Conservation (phyloP, 2,888 invertebrate genomes). For the Pediacus dermestoides region DNA sequence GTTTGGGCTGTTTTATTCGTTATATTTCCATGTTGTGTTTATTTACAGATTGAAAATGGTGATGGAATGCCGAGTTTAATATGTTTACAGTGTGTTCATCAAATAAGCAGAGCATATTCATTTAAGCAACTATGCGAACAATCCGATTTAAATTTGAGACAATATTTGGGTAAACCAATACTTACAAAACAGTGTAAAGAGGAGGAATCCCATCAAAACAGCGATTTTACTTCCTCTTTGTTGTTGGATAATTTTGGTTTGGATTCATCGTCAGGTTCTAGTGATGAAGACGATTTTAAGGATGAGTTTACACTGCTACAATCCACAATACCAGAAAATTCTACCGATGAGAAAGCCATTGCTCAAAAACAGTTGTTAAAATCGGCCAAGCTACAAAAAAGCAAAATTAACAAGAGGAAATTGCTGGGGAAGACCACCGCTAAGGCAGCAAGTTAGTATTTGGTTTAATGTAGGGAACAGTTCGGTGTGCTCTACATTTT, state of each 20-base stretch:
- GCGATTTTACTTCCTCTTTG: slow-evolving; percentile 33
- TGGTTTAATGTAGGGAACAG: background rate
- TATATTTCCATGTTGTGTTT: slow-evolving; percentile 20
- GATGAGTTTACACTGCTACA: slow-evolving; percentile 39
- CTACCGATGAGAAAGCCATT: slow-evolving; percentile 45
- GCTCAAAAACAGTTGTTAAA: slow-evolving; percentile 49
- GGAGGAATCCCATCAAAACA: slow-evolving; percentile 31
- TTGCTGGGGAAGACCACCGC: slow-evolving; percentile 38
- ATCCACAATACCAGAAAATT: slow-evolving; percentile 33
- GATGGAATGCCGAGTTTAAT: slow-evolving; percentile 51
- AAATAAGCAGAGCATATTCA: slow-evolving; percentile 50
- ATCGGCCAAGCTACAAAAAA: slow-evolving; percentile 43
- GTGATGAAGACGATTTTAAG: slow-evolving; percentile 43
- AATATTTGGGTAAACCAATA: slow-evolving; percentile 46
- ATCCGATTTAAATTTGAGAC: slow-evolving; percentile 48
- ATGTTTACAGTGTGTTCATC: slow-evolving; percentile 51
- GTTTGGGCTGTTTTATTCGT: slow-evolving; percentile 1
- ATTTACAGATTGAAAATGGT: slow-evolving; percentile 44
- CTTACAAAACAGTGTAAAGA: slow-evolving; percentile 35
- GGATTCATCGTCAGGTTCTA: slow-evolving; percentile 44
- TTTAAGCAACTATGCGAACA: slow-evolving; percentile 53
- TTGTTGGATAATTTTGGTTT: slow-evolving; percentile 43
- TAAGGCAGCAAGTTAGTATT: slow-evolving; percentile 31
- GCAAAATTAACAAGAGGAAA: slow-evolving; percentile 44
- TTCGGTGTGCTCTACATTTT: no score